A percentile compares a stretch with the other conserved stretches of the same genome.
These are phyloP conservation scores for Ceratina calcarata DNA, from an alignment of 1,140 invertebrate species.

Conservation along the genomic window DNA sequence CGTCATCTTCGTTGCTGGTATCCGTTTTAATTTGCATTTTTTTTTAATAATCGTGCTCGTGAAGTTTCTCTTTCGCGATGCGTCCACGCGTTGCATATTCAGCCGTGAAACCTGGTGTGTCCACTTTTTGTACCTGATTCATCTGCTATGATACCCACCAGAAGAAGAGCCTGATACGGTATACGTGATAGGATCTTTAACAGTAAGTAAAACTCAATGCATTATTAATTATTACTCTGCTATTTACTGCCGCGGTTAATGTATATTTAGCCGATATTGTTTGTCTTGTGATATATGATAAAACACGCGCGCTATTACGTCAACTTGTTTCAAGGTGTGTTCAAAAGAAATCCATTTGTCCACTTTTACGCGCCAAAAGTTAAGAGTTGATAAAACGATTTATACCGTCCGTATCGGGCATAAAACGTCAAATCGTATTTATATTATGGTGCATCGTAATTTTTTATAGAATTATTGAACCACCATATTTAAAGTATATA, in stretches of 20 bases:
- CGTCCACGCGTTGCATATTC: slow-evolving; percentile 1
- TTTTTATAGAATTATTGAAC: not conserved
- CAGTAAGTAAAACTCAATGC: slow-evolving; percentile 11
- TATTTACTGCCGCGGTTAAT: not conserved
- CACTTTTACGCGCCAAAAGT: not conserved
- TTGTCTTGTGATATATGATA: slow-evolving; percentile 3
- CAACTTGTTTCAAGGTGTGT: slow-evolving; percentile 33
- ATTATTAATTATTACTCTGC: not conserved
- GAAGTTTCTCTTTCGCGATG: slow-evolving; percentile 1
- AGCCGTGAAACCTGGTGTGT: not conserved
- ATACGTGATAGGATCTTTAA: slow-evolving; percentile 3
- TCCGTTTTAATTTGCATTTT: not conserved
- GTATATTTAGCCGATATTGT: not conserved
- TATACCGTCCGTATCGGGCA: not conserved
- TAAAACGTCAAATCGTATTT: not conserved
- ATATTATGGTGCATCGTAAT: not conserved
- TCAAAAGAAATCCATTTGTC: not conserved
- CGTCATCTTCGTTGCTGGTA: not conserved
- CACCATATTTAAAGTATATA: not conserved
- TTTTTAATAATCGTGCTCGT: not conserved
- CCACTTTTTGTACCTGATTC: slow-evolving; percentile 3
- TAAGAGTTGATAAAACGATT: not conserved
- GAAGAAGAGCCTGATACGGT: slow-evolving; percentile 24
- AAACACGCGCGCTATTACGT: not conserved
- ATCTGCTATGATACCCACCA: slow-evolving; percentile 35